Conservation (phyloP, 2,797 vertebrate species). For the Gymnothorax javanicus region DNA sequence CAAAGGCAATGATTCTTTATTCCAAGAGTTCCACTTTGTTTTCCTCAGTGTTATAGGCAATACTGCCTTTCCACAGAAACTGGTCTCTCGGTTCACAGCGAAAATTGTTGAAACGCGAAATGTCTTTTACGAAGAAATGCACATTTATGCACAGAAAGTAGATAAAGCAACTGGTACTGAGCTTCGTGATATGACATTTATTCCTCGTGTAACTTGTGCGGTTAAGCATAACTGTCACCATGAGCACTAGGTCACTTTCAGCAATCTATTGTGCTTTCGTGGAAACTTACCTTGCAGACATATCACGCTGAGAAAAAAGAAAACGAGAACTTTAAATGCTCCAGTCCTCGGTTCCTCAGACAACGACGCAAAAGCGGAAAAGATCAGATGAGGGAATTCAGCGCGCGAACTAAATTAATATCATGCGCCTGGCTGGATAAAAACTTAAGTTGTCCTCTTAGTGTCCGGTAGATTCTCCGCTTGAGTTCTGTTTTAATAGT, state of each 20-base stretch:
- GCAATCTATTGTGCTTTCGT: neutral
- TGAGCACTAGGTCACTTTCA: neutral
- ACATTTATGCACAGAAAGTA: neutral
- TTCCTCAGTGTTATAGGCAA: slow-evolving; percentile 35
- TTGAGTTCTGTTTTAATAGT: slow-evolving; percentile 55
- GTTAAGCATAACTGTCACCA: neutral
- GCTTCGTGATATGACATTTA: neutral
- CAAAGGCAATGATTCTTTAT: slow-evolving; percentile 59
- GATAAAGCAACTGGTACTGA: neutral
- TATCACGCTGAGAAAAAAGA: neutral
- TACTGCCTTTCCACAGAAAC: slow-evolving; percentile 32
- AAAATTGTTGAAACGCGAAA: slow-evolving; percentile 35
- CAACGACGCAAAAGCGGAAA: neutral
- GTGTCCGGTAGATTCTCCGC: slow-evolving; percentile 62
- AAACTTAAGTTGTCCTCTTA: slow-evolving; percentile 58
- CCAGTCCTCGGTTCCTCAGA: neutral
- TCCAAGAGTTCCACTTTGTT: slow-evolving; percentile 53
- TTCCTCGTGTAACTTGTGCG: neutral
- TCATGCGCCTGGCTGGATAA: slow-evolving; percentile 30
- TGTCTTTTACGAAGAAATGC: neutral
- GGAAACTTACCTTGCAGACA: slow-evolving; percentile 33
- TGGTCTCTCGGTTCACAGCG: slow-evolving; percentile 29
- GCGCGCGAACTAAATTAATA: slow-evolving; percentile 31
- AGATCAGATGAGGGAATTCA: slow-evolving; percentile 11
- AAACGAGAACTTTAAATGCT: slow-evolving; percentile 13